Conservation (phyloP, 1,140 invertebrate species). For the Onthophagus taurus region DNA sequence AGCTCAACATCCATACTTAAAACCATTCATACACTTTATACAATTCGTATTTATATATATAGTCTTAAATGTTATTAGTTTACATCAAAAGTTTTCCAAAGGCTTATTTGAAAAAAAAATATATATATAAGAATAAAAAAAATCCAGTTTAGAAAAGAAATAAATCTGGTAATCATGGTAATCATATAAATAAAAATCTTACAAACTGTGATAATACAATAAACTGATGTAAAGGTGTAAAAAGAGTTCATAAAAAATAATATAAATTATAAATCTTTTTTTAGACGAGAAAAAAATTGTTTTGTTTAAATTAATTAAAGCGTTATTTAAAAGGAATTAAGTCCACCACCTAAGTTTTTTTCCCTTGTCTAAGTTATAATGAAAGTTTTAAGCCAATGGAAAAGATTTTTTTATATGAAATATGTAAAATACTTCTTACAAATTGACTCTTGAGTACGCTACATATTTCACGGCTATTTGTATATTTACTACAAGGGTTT, state of each 20-base stretch:
- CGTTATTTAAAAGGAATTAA: conserved; percentile 14
- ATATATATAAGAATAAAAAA: too few relatives aligned
- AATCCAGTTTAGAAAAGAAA: too few relatives aligned
- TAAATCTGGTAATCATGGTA: too few relatives aligned
- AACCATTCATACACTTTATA: conserved; percentile 36
- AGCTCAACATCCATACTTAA: conserved; percentile 28
- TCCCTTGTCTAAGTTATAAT: conserved; percentile 29
- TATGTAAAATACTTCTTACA: conserved; percentile 17
- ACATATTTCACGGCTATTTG: conserved; percentile 20
- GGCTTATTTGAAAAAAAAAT: conserved; percentile 22
- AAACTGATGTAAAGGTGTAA: too few relatives aligned
- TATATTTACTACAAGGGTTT: conserved; percentile 17
- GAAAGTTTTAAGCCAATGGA: conserved; percentile 32
- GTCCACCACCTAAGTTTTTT: conserved; percentile 33
- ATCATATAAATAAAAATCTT: too few relatives aligned
- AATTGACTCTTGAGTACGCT: conserved; percentile 9
- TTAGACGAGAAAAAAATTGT: conserved; percentile 13
- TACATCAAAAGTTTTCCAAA: conserved; percentile 34
- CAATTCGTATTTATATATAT: conserved; percentile 34
- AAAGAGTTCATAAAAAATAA: too few relatives aligned
- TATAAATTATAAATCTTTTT: conserved; percentile 8
- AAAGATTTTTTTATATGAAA: conserved; percentile 32
- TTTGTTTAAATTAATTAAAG: conserved; percentile 20
- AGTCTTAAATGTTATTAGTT: conserved; percentile 33
- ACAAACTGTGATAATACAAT: too few relatives aligned